A percentile compares a stretch with the other conserved stretches of the same genome.
These are phyloP conservation scores for Rhyacophila brunnea DNA, from an alignment of 1,140 invertebrate genomes.

Conservation along the genomic window DNA sequence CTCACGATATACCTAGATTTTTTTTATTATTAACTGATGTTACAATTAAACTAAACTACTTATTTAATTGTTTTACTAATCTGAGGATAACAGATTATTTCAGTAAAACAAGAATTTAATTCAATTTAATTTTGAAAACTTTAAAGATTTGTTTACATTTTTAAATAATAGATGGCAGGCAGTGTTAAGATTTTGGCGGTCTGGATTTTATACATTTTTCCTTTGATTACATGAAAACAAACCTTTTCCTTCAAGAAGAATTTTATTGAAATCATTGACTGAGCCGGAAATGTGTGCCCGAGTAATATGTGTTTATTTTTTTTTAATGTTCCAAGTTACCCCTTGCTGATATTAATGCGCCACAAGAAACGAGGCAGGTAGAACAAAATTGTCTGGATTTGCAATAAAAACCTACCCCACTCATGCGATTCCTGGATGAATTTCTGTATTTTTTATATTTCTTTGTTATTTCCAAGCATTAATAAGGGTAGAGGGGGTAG, in stretches of 20 bases:
- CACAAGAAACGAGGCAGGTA: slow-evolving; percentile 19
- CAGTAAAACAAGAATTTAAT: no score
- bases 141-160: no score
- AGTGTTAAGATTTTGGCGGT: neutral
- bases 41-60: no score
- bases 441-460: slow-evolving; percentile 29
- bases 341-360: slow-evolving; percentile 24
- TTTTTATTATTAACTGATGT: no score
- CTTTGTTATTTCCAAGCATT: slow-evolving; percentile 32
- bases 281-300: slow-evolving; percentile 16
- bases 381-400: slow-evolving; percentile 33
- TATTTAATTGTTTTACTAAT: no score
- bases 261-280: slow-evolving; percentile 2
- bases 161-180: no score
- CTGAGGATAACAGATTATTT: no score
- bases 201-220: neutral
- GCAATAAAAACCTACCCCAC: slow-evolving; percentile 29
- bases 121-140: no score
- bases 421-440: slow-evolving; percentile 25
- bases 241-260: slow-evolving; percentile 5
- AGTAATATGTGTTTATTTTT: slow-evolving; percentile 5
- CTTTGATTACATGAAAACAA: neutral
- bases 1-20: no score
- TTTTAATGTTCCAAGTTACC: slow-evolving; percentile 13
- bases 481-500: slow-evolving; percentile 28